Base-by-base conservation (phyloP, 2,888 invertebrate species). In the Oegoconia quadripuncta region DNA sequence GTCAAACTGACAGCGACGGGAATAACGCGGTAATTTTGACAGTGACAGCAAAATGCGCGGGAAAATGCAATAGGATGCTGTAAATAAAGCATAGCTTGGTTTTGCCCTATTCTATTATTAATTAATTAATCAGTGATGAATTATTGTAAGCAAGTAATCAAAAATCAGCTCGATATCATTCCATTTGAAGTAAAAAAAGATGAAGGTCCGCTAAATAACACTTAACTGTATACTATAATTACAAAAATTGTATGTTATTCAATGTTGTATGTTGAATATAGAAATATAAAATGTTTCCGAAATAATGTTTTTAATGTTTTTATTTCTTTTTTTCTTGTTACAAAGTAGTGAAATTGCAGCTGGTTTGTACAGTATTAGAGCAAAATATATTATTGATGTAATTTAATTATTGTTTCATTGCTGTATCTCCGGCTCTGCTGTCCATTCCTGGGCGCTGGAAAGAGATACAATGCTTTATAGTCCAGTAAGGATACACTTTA, bases 161-260 rank as follows among this genome's bases (percentile, higher is more conserved):
- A 58, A 67, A 34, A 74, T 82, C 80, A 81, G 82, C 79, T 84
- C 76, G 78, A 74, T 81, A 80, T 79, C 84, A 86, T 86, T 86
- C 84, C 84, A 79, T 61, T 58, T 41, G 44, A 55, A 53, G 52
- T 51, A 59, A 61, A 53, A 52, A 44, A 46, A 43, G 43, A 59
- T 59, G 69, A 75, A 68, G 73, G 74, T 74, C 80, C 78, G 72
- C 64, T 71, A 61, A 50, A 59, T 51, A 71, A 74, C 62, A 59
- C 51, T 43, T n/a, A 59, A 56, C 44, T 41, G 58, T 65, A 54
- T 66, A 69, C 59, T 67, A n/a, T n/a, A n/a, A n/a, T n/a, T n/a
- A 13, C 60, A 55, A 62, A 58, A 73, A 75, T 74, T 76, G 65
- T 76, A 73, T 74, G 72, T 73, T 74, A 76, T 74, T 78, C 78